A percentile compares a stretch with the other conserved stretches of the same genome.
These are phyloP conservation scores for Pluvialis apricaria DNA, from an alignment of 2,113 vertebrate genomes.

Conservation along the genomic window DNA sequence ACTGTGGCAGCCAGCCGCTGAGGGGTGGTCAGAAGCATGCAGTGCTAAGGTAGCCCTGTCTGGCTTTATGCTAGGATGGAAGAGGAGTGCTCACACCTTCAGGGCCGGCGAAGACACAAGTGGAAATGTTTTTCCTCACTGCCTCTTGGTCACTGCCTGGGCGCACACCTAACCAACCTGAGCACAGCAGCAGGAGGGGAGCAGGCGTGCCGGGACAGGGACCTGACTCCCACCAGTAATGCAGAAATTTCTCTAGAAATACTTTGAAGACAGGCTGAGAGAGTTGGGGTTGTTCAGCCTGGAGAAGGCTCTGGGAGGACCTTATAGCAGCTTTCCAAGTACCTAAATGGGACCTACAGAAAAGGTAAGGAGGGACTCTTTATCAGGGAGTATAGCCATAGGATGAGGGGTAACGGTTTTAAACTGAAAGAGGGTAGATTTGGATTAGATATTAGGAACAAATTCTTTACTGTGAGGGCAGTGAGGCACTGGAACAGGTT, in stretches of 20 bases:
- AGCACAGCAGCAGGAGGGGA: not conserved
- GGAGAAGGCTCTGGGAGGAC: not conserved
- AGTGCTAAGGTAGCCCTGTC: not conserved
- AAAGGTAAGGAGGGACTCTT: not conserved
- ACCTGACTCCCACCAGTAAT: not conserved
- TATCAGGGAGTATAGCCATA: not conserved
- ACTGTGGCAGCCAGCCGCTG: not conserved
- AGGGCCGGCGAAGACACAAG: fast-evolving
- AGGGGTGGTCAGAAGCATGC: not conserved
- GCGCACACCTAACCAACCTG: not conserved
- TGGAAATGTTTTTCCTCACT: not conserved
- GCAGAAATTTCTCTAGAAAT: not conserved
- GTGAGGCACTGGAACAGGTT: not conserved
- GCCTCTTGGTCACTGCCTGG: not conserved
- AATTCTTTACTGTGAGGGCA: not conserved
- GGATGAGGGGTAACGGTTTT: not conserved
- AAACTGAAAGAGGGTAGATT: not conserved
- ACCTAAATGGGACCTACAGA: not conserved
- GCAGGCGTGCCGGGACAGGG: not conserved
- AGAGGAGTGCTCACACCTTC: not conserved
- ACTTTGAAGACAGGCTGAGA: not conserved
- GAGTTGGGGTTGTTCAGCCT: not conserved
- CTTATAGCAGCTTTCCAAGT: not conserved
- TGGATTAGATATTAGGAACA: not conserved
- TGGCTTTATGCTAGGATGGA: not conserved